phyloP scores from a whole-genome alignment of 2,113 vertebrate species.

The Elephas maximus region DNA sequence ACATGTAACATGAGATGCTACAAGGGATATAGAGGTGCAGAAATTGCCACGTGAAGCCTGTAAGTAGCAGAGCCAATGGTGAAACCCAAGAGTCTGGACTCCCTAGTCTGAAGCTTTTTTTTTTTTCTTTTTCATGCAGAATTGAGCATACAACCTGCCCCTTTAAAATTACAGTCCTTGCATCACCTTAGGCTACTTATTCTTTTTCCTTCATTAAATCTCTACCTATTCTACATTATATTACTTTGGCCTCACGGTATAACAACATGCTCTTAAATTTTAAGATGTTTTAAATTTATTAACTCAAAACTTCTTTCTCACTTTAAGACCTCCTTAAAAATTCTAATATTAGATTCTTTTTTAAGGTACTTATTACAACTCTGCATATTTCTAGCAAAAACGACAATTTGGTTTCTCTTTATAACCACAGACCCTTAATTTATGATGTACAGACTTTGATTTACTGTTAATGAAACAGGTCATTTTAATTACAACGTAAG shows the following conservation, averaged over 20 bases:
- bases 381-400: not conserved
- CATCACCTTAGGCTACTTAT: constrained; percentile 26
- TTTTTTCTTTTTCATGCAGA: not conserved
- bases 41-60: not conserved
- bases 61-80: not conserved
- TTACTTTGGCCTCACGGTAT: not conserved
- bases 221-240: not conserved
- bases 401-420: constrained; percentile 26
- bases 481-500: constrained; percentile 35
- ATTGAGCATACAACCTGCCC: not conserved
- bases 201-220: constrained; percentile 27
- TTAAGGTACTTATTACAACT: constrained; percentile 11
- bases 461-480: not conserved
- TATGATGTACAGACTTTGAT: not conserved
- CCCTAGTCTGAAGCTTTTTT: not conserved
- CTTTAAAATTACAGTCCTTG: constrained; percentile 31
- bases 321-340: not conserved
- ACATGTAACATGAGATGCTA: not conserved
- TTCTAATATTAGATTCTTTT: constrained; percentile 9
- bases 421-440: not conserved
- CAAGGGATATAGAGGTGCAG: not conserved
- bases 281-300: constrained; percentile 44
- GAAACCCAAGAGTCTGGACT: not conserved
- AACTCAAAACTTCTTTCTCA: not conserved
- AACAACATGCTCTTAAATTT: not conserved